These are phyloP conservation scores for Coccyzus lansbergi DNA, from an alignment of 2,797 vertebrate species.

Conservation along the genomic window DNA sequence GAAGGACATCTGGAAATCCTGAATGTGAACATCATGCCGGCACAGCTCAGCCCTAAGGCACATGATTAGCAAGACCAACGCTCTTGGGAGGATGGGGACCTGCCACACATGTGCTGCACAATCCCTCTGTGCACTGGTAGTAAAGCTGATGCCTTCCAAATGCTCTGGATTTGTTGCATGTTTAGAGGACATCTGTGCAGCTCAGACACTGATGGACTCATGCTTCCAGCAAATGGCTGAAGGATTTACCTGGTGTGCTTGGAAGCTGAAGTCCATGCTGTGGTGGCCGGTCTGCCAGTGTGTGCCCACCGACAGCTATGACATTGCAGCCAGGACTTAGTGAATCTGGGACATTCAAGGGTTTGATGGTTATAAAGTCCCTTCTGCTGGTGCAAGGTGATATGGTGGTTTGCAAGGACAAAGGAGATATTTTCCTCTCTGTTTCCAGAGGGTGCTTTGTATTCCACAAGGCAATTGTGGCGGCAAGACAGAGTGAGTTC, in stretches of 20 bases:
- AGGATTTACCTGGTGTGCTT: background rate
- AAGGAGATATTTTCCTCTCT: background rate
- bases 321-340: background rate
- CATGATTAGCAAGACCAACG: background rate
- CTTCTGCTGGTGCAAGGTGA: background rate
- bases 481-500: background rate
- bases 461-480: background rate
- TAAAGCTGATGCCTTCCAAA: background rate
- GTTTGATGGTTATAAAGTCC: background rate
- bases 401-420: background rate
- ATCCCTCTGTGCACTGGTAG: background rate
- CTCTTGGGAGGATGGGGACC: background rate
- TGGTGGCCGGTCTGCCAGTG: background rate
- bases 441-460: background rate
- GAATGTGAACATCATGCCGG: fast-evolving
- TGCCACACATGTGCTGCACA: fast-evolving
- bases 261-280: background rate
- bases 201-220: background rate
- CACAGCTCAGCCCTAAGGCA: background rate
- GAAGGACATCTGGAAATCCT: slow-evolving; percentile 2
- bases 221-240: background rate
- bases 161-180: background rate
- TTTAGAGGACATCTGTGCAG: background rate
- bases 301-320: fast-evolving
- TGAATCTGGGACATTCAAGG: background rate